These are phyloP conservation scores for Cerceris ruficornis DNA, from an alignment of 2,888 invertebrate species.

Conservation along the genomic window DNA sequence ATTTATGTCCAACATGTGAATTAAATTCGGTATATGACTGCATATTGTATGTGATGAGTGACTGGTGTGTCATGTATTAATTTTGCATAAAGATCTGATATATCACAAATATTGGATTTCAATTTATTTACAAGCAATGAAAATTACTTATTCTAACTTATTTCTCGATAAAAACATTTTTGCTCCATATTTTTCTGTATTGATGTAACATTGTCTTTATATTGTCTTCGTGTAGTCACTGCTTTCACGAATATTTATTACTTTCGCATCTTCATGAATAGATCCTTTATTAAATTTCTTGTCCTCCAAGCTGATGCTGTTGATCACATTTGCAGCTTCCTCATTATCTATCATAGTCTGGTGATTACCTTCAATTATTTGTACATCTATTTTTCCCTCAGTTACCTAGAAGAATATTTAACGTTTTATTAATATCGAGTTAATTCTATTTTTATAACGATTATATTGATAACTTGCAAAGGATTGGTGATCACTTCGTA, in stretches of 20 bases:
- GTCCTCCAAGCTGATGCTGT: slow-evolving; percentile 74
- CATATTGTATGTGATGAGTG: slow-evolving; percentile 20
- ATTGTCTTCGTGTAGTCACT: background rate
- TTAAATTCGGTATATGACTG: slow-evolving; percentile 22
- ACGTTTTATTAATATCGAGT: background rate
- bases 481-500: background rate
- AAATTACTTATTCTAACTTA: background rate
- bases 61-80: slow-evolving; percentile 36
- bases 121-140: slow-evolving; percentile 14
- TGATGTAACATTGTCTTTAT: background rate
- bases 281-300: background rate
- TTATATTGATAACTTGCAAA: background rate
- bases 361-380: slow-evolving; percentile 89
- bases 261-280: background rate
- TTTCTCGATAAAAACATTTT: no score
- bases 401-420: slow-evolving; percentile 81
- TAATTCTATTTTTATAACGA: background rate
- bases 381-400: slow-evolving; percentile 84
- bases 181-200: no score
- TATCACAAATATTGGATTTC: slow-evolving; percentile 17
- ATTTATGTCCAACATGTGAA: slow-evolving; percentile 18
- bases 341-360: slow-evolving; percentile 87
- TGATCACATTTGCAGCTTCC: slow-evolving; percentile 82
- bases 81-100: slow-evolving; percentile 56
- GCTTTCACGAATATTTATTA: background rate